Percentiles rank a stretch among this genome's conserved stretches.
These are phyloP conservation scores for Fringilla coelebs DNA, from an alignment of 2,797 vertebrate species.

Conservation along the genomic window DNA sequence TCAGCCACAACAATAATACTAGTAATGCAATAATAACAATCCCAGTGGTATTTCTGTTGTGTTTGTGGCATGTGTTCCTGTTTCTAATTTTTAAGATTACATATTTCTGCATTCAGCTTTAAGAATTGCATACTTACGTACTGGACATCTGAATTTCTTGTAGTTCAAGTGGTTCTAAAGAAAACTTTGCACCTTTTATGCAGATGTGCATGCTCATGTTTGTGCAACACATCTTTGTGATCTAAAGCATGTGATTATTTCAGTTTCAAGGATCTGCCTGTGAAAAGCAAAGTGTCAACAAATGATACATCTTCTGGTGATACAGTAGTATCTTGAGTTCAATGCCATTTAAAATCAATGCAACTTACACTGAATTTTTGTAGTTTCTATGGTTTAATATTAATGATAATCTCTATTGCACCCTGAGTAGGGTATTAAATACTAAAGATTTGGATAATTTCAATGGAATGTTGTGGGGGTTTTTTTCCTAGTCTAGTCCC, in stretches of 20 bases:
- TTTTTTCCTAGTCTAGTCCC: background rate
- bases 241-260: background rate
- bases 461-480: background rate
- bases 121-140: fast-evolving
- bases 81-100: background rate
- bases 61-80: background rate
- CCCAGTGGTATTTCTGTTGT: background rate
- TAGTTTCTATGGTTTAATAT: background rate
- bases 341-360: background rate
- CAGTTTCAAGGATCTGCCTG: background rate
- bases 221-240: background rate
- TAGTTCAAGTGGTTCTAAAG: background rate
- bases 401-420: background rate
- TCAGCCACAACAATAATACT: background rate
- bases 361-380: background rate
- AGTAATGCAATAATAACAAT: background rate
- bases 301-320: background rate
- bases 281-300: background rate
- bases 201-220: background rate
- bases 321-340: background rate
- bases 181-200: background rate
- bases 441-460: background rate
- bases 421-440: background rate
- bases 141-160: background rate
- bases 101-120: background rate